Conservation (phyloP, 2,113 vertebrate genomes). For the Hepsetus odoe region DNA sequence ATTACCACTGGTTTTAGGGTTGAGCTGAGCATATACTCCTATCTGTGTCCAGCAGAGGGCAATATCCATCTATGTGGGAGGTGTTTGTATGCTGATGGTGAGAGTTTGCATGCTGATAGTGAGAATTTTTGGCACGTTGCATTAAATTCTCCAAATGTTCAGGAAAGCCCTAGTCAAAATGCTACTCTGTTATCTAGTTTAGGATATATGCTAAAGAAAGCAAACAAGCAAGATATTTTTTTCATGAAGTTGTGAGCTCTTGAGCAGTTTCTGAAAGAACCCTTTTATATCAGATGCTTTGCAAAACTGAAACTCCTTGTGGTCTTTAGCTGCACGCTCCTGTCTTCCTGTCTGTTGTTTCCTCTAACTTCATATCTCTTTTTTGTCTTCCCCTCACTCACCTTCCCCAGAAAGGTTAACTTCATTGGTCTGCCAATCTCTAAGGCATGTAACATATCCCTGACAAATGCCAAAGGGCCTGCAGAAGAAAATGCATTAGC, state of each 20-base stretch:
- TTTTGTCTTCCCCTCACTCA: neutral
- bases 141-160: too few relatives aligned
- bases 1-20: neutral
- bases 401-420: neutral
- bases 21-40: neutral
- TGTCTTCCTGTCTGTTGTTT: constrained; percentile 33
- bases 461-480: too few relatives aligned
- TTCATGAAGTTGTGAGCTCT: neutral
- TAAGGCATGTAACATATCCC: neutral
- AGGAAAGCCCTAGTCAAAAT: too few relatives aligned
- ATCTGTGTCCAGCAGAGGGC: constrained; percentile 29
- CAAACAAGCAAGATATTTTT: neutral
- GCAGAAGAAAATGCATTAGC: too few relatives aligned
- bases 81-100: neutral
- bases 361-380: neutral
- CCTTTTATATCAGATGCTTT: neutral
- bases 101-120: neutral
- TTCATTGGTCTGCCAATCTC: neutral
- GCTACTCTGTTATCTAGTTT: too few relatives aligned
- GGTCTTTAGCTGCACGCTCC: constrained; percentile 28
- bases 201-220: too few relatives aligned
- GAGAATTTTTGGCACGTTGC: neutral
- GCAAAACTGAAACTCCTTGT: constrained; percentile 29
- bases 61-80: neutral
- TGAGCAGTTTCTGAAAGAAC: neutral